These are phyloP conservation scores for Petrolisthes manimaculis DNA, from an alignment of 2,888 invertebrate species.

Conservation along the genomic window DNA sequence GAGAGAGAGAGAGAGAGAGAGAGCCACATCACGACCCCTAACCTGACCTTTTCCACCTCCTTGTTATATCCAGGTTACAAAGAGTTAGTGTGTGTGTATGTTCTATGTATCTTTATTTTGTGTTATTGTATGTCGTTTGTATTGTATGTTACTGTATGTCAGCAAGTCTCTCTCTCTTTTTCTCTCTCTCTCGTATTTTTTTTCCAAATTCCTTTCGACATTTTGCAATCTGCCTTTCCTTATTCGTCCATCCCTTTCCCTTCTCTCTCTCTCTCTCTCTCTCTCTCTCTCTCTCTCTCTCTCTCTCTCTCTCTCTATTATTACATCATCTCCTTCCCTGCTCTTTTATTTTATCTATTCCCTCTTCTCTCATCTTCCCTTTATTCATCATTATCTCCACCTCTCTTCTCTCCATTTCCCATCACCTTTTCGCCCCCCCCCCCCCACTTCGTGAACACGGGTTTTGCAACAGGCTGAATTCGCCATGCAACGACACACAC, in stretches of 20 bases:
- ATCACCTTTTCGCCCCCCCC: not conserved
- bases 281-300: slow-evolving; percentile 36
- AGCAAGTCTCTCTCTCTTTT: not conserved
- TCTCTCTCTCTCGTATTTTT: not conserved
- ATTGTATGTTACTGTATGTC: not conserved
- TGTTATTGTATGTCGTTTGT: not conserved
- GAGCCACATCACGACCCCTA: not conserved
- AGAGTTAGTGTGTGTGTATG: slow-evolving; percentile 28
- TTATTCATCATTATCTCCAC: not conserved
- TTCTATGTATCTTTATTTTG: not conserved
- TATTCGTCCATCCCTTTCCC: not conserved
- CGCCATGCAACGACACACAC: not conserved
- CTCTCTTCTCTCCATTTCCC: not conserved
- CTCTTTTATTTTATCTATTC: not conserved
- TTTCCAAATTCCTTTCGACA: not conserved
- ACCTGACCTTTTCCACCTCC: not conserved
- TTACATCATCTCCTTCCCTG: not conserved
- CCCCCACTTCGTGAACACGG: not conserved
- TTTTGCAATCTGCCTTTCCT: not conserved
- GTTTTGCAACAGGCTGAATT: not conserved
- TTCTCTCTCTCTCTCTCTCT: not conserved
- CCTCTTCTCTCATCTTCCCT: not conserved
- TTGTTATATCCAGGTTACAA: not conserved
- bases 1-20: slow-evolving; percentile 30
- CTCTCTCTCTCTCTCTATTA: slow-evolving; percentile 23